Evolutionary conservation across 2,888 invertebrate species (phyloP), one percentile per base, ranked within the genome.

Genomic region (Archaeoteleia sp.): DNA sequence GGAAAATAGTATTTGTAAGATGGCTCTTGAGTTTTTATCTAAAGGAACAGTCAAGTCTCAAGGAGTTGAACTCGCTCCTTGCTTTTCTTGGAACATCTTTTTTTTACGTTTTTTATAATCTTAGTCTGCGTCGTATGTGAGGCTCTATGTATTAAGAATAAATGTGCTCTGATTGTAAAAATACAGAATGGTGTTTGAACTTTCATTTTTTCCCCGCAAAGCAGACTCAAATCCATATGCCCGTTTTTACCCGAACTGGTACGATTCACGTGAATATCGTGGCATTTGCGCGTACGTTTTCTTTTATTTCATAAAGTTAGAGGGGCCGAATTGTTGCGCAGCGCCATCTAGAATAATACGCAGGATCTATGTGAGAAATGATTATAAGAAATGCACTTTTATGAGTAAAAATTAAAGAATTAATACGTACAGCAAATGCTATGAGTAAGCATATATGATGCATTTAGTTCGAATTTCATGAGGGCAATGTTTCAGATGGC

Each of bases 111-210:
- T 62, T 65, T 65, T 65, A 66, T 58, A 66, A 48, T 46, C 53
- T 32, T 65, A 25, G 54, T 66, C 58, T 54, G 48, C 66, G 66
- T 37, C n/a, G 8, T 48, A 66, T 60, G 58, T 58, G 58, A 66
- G 66, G 53, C 48, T 61, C 43, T 67, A 67, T 61, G 67, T 67
- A 67, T 45, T 35, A 49, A 67, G 66, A 66, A 67, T 67, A 67
- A 67, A 67, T 51, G 61, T 55, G 49, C 61, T 67, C 61, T 67
- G 61, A 61, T 51, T 55, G 67, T 67, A 67, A 55, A n/a, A 67
- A 67, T 55, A 61, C 45, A 67, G 61, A 61, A 55, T 67, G 60
- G 67, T 61, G 67, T 67, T 67, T 61, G 43, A 67, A 67, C 49
- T 67, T 67, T 67, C 67, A 67, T 67, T 67, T 60, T 53, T 14